Conservation (phyloP, 2,113 vertebrate species). For the Rhinolophus ferrumequinum region DNA sequence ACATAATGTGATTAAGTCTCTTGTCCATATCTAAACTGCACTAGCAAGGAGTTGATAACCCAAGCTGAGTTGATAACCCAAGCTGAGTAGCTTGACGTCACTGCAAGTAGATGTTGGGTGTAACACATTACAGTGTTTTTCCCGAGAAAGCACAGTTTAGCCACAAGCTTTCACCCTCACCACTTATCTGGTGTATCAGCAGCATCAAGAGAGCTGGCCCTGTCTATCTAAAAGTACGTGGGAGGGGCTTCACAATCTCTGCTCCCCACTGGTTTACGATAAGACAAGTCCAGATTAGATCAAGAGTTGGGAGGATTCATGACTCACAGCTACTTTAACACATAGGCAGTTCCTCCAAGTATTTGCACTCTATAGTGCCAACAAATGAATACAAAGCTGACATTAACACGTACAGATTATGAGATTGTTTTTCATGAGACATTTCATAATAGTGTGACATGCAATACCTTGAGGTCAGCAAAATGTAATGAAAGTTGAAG, state of each 20-base stretch:
- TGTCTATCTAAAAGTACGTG: rapidly evolving
- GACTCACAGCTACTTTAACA: neutral
- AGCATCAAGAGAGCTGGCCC: neutral
- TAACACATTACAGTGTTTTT: neutral
- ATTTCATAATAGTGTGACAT: neutral
- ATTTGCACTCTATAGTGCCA: neutral
- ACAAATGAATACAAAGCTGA: neutral
- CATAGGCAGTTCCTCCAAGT: neutral
- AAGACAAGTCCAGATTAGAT: slow-evolving; percentile 37
- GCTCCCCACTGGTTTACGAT: neutral
- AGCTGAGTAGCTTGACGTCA: neutral
- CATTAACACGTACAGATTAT: rapidly evolving
- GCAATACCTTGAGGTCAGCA: neutral
- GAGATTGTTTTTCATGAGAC: neutral
- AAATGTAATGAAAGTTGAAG: neutral
- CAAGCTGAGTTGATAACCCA: neutral
- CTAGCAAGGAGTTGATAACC: neutral
- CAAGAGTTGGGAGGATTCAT: neutral
- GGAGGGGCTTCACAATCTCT: neutral
- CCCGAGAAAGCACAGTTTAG: neutral
- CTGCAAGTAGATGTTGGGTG: neutral
- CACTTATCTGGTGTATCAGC: neutral
- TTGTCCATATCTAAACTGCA: neutral
- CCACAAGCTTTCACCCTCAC: neutral
- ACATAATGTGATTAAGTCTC: neutral